These are phyloP conservation scores for Scopus umbretta DNA, from an alignment of 2,113 vertebrate genomes.

Conservation along the genomic window DNA sequence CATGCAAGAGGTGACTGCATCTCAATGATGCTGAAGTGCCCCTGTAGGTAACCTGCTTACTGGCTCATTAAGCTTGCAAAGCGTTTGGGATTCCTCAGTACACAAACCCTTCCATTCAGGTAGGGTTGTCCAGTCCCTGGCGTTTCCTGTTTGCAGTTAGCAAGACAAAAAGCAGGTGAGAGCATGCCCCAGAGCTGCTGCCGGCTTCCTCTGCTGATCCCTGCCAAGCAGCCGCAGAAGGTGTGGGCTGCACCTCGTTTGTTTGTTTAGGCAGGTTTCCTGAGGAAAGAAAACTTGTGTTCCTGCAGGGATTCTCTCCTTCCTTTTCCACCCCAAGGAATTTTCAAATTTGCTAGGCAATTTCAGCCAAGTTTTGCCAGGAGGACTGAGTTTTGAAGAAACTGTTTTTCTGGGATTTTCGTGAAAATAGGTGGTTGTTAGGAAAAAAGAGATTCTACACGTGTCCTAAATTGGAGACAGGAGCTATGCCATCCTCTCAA, in stretches of 20 bases:
- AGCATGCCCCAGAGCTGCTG: background rate
- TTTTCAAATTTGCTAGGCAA: background rate
- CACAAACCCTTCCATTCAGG: slow-evolving; percentile 1
- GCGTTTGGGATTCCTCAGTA: slow-evolving; percentile 7
- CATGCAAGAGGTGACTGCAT: slow-evolving; percentile 4
- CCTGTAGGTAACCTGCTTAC: background rate
- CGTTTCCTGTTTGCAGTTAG: background rate
- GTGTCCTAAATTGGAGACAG: background rate
- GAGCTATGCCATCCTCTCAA: background rate
- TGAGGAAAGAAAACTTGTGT: background rate
- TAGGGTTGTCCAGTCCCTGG: background rate
- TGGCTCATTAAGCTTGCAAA: slow-evolving; percentile 24
- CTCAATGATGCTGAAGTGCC: slow-evolving; percentile 15
- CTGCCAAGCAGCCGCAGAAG: background rate
- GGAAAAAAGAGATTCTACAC: background rate
- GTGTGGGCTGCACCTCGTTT: background rate
- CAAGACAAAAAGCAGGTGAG: slow-evolving; percentile 31
- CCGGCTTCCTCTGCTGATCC: background rate
- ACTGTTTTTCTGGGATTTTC: background rate
- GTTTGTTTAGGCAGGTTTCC: background rate
- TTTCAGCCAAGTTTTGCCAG: background rate
- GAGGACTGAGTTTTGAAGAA: background rate
- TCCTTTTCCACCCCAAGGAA: background rate
- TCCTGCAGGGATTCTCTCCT: background rate
- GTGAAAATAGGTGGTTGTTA: background rate